Evolutionary conservation across 2,888 invertebrate species (phyloP), one percentile per base, ranked within the genome.

Genomic region (Anaspis maculata): DNA sequence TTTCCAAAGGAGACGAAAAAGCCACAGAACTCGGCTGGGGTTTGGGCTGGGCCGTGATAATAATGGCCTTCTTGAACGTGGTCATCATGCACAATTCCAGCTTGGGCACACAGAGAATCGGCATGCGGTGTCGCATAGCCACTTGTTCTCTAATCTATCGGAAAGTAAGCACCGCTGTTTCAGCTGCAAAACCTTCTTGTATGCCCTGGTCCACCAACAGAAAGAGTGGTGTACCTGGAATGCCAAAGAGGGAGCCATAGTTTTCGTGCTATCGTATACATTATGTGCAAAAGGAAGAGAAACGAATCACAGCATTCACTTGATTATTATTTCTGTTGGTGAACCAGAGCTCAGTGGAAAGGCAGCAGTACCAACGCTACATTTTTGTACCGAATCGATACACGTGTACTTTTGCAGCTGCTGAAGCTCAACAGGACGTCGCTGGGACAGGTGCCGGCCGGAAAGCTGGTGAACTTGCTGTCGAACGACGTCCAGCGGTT

Each of bases 401-500:
- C 5, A 19, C 19, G 5, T 24, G 4, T 7, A 9, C 10, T 24
- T 31, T 56, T 57, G 28, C 42, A 73, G 72, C 69, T 81, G 1
- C 60, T 83, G 25, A 68, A 70, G 39, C 62, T 84, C 22, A 82
- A 78, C 51, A 74, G 73, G 52, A 70, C 72, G 1, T 80, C 90
- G 0, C 61, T 91, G 22, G 82, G 83, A 1, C 77, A 88, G 54
- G 89, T 90, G 0, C 84, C 90, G 63, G 62, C 83, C 45, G 89
- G 88, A 0, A 83, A 87, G 62, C 76, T 90, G 49, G 79, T 89
- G 27, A 90, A 89, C 60, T 63, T 90, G 34, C 71, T 90, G 66
- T 86, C 88, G 1, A 89, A 88, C 51, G 90, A 90, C 57, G 87
- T 89, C 2, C 79, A 79, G 49, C 73, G 87, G 42, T 86, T 89